These are phyloP conservation scores for Antheraea pernyi DNA, from an alignment of 1,140 invertebrate species.

Conservation along the genomic window DNA sequence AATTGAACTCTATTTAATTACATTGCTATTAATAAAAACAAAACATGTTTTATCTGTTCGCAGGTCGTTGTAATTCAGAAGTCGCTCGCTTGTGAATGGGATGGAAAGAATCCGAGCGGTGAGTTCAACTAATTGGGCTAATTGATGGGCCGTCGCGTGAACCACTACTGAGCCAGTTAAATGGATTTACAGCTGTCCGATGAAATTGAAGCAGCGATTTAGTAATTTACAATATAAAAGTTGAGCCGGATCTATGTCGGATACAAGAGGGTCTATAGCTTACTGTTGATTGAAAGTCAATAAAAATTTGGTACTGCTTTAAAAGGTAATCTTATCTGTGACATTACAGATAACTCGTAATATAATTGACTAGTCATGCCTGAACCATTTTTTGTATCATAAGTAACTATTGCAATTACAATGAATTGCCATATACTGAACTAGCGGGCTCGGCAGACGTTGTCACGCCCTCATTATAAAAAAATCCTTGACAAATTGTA, in stretches of 20 bases:
- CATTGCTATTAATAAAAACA: not conserved
- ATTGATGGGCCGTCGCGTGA: conserved; percentile 47
- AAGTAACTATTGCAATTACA: too few relatives aligned
- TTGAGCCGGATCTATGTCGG: not conserved
- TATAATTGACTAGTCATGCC: too few relatives aligned
- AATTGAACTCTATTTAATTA: conserved; percentile 4
- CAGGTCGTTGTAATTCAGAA: conserved; percentile 28
- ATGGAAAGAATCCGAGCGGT: conserved; percentile 32
- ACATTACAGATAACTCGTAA: too few relatives aligned
- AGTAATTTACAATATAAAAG: conserved; percentile 20
- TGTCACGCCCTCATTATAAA: too few relatives aligned
- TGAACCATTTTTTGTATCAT: too few relatives aligned
- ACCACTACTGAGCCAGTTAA: conserved; percentile 30
- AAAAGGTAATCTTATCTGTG: too few relatives aligned
- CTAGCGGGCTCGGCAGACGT: too few relatives aligned
- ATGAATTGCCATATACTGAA: too few relatives aligned
- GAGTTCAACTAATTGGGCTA: conserved; percentile 48
- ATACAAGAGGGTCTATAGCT: not conserved
- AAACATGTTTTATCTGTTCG: not conserved
- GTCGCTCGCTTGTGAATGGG: conserved; percentile 17
- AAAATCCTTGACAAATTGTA: too few relatives aligned
- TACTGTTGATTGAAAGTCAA: not conserved
- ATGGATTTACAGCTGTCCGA: conserved; percentile 50
- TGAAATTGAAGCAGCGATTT: conserved; percentile 40
- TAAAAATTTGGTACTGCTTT: not conserved